A percentile compares a stretch with the other conserved stretches of the same genome.
Evolutionary conservation across 2,113 vertebrate genomes (phyloP).

Genomic region (Halcyon malimbica): DNA sequence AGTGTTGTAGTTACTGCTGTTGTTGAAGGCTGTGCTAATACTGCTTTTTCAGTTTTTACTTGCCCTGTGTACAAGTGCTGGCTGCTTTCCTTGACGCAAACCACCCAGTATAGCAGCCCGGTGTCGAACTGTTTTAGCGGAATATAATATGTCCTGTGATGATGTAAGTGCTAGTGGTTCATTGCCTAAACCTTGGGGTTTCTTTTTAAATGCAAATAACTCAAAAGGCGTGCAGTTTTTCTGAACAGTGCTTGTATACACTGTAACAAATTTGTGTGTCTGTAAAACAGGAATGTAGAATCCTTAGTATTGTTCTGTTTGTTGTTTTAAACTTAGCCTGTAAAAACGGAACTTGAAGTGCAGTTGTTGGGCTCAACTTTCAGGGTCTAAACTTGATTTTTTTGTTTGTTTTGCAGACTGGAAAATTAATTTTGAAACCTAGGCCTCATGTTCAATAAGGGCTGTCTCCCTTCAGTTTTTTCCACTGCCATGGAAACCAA

Average conservation of each 20-base stretch:
- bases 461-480: conserved; percentile 47
- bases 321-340: background rate
- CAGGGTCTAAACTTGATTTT: background rate
- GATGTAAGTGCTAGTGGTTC: conserved; percentile 84
- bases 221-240: fast-evolving
- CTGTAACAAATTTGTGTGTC: background rate
- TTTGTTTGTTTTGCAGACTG: conserved; percentile 82
- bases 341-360: background rate
- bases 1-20: background rate
- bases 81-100: conserved; percentile 76
- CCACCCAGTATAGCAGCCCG: conserved; percentile 91
- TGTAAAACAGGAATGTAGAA: background rate
- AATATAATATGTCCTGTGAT: conserved; percentile 99
- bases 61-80: background rate
- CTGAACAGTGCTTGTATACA: background rate
- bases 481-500: conserved; percentile 64
- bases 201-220: background rate
- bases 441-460: conserved; percentile 93
- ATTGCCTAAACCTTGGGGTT: background rate
- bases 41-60: background rate
- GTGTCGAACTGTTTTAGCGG: conserved; percentile 95
- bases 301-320: background rate
- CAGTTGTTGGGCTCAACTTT: background rate
- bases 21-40: background rate
- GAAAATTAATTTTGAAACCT: conserved; percentile 97